Conservation (phyloP, 2,113 vertebrate species). For the Channa maculata region DNA sequence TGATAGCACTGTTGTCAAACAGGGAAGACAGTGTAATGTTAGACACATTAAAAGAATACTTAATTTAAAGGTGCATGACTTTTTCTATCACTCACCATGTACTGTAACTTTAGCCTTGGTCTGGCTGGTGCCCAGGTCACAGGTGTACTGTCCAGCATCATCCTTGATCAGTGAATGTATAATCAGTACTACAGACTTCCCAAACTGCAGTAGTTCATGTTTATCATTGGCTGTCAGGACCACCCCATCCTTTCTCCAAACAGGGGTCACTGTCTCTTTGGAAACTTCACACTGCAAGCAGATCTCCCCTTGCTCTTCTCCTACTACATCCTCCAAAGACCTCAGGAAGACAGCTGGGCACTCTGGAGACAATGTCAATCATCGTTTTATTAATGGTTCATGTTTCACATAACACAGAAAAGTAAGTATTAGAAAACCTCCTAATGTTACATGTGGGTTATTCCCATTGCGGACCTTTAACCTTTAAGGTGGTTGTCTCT, state of each 20-base stretch:
- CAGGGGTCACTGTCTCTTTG: slow-evolving; percentile 85
- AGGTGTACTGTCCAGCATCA: slow-evolving; percentile 90
- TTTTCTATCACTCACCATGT: slow-evolving; percentile 84
- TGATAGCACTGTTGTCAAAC: too few species aligned
- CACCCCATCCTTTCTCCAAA: slow-evolving; percentile 90
- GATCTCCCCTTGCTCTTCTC: slow-evolving; percentile 86
- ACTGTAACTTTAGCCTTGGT: slow-evolving; percentile 89
- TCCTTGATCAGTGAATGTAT: slow-evolving; percentile 86
- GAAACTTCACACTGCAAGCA: slow-evolving; percentile 91
- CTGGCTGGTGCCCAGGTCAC: slow-evolving; percentile 88
- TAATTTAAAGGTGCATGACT: background rate
- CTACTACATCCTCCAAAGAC: slow-evolving; percentile 86
- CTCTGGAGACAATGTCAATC: slow-evolving; percentile 76
- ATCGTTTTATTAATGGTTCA: background rate
- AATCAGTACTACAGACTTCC: slow-evolving; percentile 84
- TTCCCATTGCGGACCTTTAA: slow-evolving; percentile 87
- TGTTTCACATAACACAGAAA: slow-evolving; percentile 4
- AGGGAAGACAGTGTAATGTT: background rate
- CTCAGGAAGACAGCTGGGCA: slow-evolving; percentile 92
- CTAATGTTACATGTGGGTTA: background rate
- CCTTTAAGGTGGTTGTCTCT: slow-evolving; percentile 82
- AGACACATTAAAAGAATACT: background rate
- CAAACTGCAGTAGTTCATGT: slow-evolving; percentile 86
- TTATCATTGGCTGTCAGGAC: slow-evolving; percentile 84
- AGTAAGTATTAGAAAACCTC: background rate